Conservation (phyloP, 2,888 invertebrate genomes). For the Caenorhabditis macrosperma region DNA sequence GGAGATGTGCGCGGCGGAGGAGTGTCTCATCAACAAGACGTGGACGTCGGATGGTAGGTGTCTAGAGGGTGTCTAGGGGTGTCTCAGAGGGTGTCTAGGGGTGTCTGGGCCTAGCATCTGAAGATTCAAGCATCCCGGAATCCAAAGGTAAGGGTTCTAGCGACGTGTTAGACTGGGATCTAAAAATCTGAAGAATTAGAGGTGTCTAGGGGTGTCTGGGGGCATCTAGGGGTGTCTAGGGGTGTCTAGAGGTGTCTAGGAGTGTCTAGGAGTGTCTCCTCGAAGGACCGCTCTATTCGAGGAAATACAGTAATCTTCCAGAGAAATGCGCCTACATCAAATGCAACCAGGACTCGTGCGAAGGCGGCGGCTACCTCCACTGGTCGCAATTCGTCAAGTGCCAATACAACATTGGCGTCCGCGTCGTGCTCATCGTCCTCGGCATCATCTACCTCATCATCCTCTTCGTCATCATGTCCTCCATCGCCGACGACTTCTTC, state of each 20-base stretch:
- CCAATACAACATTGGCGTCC: conserved; percentile 45
- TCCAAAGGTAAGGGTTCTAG: too few relatives aligned
- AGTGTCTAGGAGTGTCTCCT: too few relatives aligned
- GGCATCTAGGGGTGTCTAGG: too few relatives aligned
- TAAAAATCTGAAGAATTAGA: too few relatives aligned
- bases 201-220: too few relatives aligned
- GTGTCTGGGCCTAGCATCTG: too few relatives aligned
- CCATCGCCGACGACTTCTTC: conserved; percentile 75
- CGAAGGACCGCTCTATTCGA: not conserved
- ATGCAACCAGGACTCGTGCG: conserved; percentile 67
- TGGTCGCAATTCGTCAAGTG: conserved; percentile 70
- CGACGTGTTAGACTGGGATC: too few relatives aligned
- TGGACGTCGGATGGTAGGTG: conserved; percentile 36
- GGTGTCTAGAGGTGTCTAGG: too few relatives aligned
- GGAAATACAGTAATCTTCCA: conserved; percentile 23
- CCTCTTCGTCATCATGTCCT: conserved; percentile 71
- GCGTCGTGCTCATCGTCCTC: conserved; percentile 63
- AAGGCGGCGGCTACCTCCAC: conserved; percentile 73
- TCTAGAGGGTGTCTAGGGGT: too few relatives aligned
- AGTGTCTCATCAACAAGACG: conserved; percentile 31
- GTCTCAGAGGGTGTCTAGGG: too few relatives aligned
- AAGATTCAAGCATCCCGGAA: too few relatives aligned
- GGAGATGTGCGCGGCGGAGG: conserved; percentile 32
- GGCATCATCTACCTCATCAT: conserved; percentile 65
- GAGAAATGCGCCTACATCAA: conserved; percentile 68